Percentiles rank a stretch among this genome's conserved stretches.
These are phyloP conservation scores for Camponotus floridanus DNA, from an alignment of 1,140 invertebrate genomes.

Conservation along the genomic window DNA sequence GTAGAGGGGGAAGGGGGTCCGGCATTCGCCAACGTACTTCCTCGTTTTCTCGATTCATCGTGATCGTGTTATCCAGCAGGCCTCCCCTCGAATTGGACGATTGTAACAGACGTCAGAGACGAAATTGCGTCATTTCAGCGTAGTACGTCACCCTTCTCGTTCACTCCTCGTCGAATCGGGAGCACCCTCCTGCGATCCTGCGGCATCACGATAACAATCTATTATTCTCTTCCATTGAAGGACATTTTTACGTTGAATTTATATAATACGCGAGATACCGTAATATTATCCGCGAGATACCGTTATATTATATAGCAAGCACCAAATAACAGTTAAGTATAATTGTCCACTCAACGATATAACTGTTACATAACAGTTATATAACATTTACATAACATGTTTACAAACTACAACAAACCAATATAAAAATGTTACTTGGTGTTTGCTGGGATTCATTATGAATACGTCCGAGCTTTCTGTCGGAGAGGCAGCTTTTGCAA, in stretches of 20 bases:
- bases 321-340: too few relatives aligned
- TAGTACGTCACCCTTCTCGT: slow-evolving; percentile 2
- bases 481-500: neutral
- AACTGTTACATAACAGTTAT: too few relatives aligned
- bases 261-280: neutral
- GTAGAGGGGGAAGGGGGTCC: neutral
- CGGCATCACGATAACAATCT: neutral
- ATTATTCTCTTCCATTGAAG: slow-evolving; percentile 11
- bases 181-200: neutral
- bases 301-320: too few relatives aligned
- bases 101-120: slow-evolving; percentile 44
- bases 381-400: too few relatives aligned
- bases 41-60: slow-evolving; percentile 84
- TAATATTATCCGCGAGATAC: neutral
- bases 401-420: too few relatives aligned
- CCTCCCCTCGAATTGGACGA: slow-evolving; percentile 7
- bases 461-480: neutral
- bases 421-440: too few relatives aligned
- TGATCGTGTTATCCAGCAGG: slow-evolving; percentile 38
- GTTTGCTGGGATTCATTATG: neutral
- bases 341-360: too few relatives aligned
- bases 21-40: slow-evolving; percentile 77
- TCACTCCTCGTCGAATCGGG: slow-evolving; percentile 33
- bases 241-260: neutral
- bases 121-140: slow-evolving; percentile 23